A percentile compares a stretch with the other conserved stretches of the same genome.
Conservation (phyloP, 2,797 vertebrate species). For the Microctenopoma steveboyesi region DNA sequence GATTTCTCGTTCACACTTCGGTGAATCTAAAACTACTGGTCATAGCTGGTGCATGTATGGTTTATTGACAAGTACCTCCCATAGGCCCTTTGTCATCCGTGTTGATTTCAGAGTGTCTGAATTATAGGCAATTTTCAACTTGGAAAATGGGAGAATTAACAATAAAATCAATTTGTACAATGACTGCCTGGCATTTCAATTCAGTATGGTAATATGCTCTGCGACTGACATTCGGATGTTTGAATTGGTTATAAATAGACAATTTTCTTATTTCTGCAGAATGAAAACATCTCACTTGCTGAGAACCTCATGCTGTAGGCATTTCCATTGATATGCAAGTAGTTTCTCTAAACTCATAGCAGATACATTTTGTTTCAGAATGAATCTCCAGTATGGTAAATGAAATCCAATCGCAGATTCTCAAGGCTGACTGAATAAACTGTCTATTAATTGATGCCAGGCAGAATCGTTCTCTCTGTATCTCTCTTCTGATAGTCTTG, state of each 20-base stretch:
- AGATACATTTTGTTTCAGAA: conserved; percentile 60
- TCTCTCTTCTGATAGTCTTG: conserved; percentile 68
- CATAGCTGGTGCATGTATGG: conserved; percentile 12
- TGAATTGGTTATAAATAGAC: conserved; percentile 56
- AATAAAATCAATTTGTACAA: conserved; percentile 44
- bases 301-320: conserved; percentile 53
- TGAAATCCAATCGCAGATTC: conserved; percentile 65
- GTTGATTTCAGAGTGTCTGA: conserved; percentile 45
- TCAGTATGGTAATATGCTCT: conserved; percentile 30
- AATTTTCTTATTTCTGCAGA: conserved; percentile 44
- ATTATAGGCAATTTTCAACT: conserved; percentile 41
- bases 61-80: conserved; percentile 26
- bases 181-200: conserved; percentile 42
- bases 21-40: conserved; percentile 31
- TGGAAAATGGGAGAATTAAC: conserved; percentile 56
- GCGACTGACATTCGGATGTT: conserved; percentile 22
- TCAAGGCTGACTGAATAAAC: conserved; percentile 66
- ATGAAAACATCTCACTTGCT: conserved; percentile 47
- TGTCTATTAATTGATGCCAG: conserved; percentile 76
- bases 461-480: conserved; percentile 64
- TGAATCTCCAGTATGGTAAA: conserved; percentile 66
- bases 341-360: conserved; percentile 45
- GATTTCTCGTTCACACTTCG: conserved; percentile 25
- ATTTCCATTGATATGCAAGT: conserved; percentile 51
- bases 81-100: conserved; percentile 20